Evolutionary conservation across 2,888 invertebrate genomes (phyloP).

Genomic region (Eilema depressum): DNA sequence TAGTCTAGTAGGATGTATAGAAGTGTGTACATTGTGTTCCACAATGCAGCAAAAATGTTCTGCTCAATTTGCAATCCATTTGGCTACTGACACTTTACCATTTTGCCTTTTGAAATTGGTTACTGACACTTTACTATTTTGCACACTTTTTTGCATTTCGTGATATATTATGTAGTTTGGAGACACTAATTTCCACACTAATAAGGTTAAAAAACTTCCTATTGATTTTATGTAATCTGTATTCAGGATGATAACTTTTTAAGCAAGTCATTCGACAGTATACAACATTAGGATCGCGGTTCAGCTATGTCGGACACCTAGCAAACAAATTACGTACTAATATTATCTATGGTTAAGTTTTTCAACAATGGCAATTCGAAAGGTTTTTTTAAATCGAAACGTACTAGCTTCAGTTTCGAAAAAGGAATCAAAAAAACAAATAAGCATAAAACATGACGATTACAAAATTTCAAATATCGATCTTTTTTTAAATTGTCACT

Average conservation of each 20-base stretch:
- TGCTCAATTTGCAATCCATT: no score
- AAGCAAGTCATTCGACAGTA: constrained; percentile 30
- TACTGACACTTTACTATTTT: no score
- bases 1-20: no score
- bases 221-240: not conserved
- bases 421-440: constrained; percentile 2
- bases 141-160: no score
- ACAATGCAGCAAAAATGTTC: no score
- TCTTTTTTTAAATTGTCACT: no score
- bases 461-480: not conserved
- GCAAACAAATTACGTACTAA: constrained; percentile 18
- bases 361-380: not conserved
- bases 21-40: no score
- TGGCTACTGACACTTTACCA: no score
- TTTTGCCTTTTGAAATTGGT: no score
- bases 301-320: constrained; percentile 34
- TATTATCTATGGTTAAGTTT: not conserved
- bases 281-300: constrained; percentile 34
- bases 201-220: no score
- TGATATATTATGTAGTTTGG: no score
- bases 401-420: not conserved
- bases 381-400: not conserved
- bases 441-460: not conserved
- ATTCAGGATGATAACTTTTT: not conserved
- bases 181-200: no score